Evolutionary conservation across 2,113 vertebrate species (phyloP).

Genomic region (Rhinolophus ferrumequinum): DNA sequence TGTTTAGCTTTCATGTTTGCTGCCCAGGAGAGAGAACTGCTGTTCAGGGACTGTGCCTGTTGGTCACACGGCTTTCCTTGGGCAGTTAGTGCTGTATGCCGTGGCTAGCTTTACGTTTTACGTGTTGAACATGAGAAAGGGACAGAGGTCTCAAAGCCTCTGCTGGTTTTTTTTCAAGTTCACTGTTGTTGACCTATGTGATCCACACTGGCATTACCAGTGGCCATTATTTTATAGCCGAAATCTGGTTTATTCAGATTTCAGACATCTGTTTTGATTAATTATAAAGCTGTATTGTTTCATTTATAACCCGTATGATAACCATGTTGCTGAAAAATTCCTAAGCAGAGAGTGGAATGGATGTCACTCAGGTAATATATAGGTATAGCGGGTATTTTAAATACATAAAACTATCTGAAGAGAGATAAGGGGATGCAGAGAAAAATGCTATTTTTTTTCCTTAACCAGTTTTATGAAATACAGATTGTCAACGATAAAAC

Average conservation of each 20-base stretch:
- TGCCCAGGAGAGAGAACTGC: background rate
- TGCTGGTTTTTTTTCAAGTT: background rate
- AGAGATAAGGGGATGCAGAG: background rate
- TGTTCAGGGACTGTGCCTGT: background rate
- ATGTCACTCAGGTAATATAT: conserved; percentile 1
- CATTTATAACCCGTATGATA: background rate
- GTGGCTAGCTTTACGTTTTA: background rate
- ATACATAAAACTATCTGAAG: background rate
- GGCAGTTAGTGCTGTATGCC: background rate
- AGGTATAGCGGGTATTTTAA: background rate
- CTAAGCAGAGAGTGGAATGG: background rate
- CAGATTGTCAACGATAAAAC: too few species aligned
- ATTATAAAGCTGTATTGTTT: conserved; percentile 34
- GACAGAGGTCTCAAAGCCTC: background rate
- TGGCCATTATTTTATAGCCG: background rate
- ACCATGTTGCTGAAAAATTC: background rate
- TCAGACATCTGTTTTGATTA: conserved; percentile 26
- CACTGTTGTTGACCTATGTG: background rate
- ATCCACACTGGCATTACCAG: background rate
- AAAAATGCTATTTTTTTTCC: background rate
- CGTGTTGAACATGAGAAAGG: background rate
- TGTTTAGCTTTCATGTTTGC: background rate
- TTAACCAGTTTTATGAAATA: background rate
- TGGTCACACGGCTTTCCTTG: background rate
- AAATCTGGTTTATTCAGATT: conserved; percentile 16